Evolutionary conservation across 2,113 vertebrate species (phyloP), one percentile per base, ranked within the genome.

Genomic region (Myxocyprinus asiaticus): DNA sequence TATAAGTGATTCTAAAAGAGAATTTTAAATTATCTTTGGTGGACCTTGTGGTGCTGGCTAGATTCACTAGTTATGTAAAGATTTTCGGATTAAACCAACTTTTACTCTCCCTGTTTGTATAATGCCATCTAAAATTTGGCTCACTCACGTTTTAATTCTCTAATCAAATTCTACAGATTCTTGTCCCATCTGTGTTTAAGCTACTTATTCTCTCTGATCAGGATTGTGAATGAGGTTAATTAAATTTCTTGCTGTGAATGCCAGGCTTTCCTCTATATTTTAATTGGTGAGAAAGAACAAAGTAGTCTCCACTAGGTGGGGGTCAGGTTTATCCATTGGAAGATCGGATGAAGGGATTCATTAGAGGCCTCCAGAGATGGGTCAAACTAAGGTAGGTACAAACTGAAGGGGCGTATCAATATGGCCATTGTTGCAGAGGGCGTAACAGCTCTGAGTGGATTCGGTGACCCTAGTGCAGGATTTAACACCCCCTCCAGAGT

Each of bases 371-470:
- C 66, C 45, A 76, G 45, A 45, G 58, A 75, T 67, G 56, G 15
- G 50, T 77, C 81, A 78, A 79, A 58, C 56, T 58, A 47, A 79
- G 65, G 61, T 77, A 73, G 76, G 76, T 63, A 76, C 58, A 69
- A 65, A 59, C 12, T 44, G 22, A 74, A 83, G 80, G 64, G 15
- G 77, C 84, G 71, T 71, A 65, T 79, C 80, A 84, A 67, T 86
- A 68, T 59, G 61, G n/a, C 59, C 56, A 69, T 86, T 87, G 85
- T 84, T 84, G 77, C 65, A 45, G 58, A 78, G 58, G 55, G 63
- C 66, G 33, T 47, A 58, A 15, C 65, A 65, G 47, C 72, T 14
- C 62, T 62, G 70, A 55, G 70, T 50, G 84, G 45, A 56, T 47
- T 44, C 70, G 62, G 58, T 77, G 77, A 75, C 50, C 44, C 43